Evolutionary conservation across 2,113 vertebrate genomes (phyloP).

Genomic region (Passer domesticus): DNA sequence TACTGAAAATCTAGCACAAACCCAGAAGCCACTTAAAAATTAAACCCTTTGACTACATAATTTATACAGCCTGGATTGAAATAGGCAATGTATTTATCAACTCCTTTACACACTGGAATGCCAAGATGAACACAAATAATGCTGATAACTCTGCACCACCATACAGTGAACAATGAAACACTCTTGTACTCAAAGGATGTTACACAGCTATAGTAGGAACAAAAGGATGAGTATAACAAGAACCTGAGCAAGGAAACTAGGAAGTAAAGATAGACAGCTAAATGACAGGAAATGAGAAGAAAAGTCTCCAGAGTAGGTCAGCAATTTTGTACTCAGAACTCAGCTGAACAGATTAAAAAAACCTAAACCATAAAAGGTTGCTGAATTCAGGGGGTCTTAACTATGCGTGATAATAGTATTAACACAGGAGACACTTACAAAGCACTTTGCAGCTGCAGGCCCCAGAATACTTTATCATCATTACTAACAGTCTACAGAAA

Average conservation of each 20-base stretch:
- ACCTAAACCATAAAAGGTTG: not conserved
- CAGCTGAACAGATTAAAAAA: not conserved
- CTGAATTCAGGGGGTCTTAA: not conserved
- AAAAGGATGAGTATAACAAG: not conserved
- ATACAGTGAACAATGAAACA: not conserved
- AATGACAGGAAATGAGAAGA: not conserved
- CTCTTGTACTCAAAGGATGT: not conserved
- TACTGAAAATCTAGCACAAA: not conserved
- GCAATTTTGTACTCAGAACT: not conserved
- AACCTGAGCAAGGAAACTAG: not conserved
- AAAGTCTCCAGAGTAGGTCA: not conserved
- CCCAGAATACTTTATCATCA: not conserved
- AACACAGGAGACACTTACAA: not conserved
- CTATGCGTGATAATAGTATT: not conserved
- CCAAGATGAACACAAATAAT: not conserved
- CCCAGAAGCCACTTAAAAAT: not conserved
- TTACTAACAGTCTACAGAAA: not conserved
- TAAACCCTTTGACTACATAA: not conserved
- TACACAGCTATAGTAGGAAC: not conserved
- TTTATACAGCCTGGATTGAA: not conserved
- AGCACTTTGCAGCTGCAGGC: not conserved
- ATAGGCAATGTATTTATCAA: not conserved
- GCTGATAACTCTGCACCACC: not conserved
- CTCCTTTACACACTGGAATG: constrained; percentile 16
- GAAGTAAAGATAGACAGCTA: not conserved